Evolutionary conservation across 2,888 invertebrate genomes (phyloP).

Genomic region (Drosophila cyrtoloma): DNA sequence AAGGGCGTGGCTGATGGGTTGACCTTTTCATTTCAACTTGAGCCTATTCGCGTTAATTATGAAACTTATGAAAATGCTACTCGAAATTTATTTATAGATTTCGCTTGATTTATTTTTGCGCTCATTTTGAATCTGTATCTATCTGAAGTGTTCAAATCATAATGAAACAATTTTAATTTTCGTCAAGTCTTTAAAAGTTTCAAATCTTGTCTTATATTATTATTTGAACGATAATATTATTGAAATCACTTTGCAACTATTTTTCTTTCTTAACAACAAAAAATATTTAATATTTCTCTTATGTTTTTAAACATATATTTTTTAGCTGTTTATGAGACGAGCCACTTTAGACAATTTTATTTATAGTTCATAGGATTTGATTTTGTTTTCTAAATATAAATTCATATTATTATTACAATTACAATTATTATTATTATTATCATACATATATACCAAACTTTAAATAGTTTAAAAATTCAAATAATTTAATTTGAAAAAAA

Average conservation of each 20-base stretch:
- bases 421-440: too few species aligned
- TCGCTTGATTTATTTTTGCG: not conserved
- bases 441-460: too few species aligned
- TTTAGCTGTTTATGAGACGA: too few species aligned
- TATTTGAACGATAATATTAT: not conserved
- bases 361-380: too few species aligned
- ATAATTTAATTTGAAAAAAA: too few species aligned
- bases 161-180: not conserved
- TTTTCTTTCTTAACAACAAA: not conserved
- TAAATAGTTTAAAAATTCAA: too few species aligned
- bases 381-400: too few species aligned
- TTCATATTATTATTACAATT: too few species aligned
- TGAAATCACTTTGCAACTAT: not conserved
- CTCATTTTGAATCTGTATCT: not conserved
- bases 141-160: not conserved
- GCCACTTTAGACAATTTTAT: too few species aligned
- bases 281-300: not conserved
- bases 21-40: slow-evolving; percentile 1
- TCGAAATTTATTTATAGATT: slow-evolving; percentile 2
- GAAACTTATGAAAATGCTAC: not conserved
- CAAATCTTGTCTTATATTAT: not conserved
- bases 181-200: not conserved
- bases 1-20: not conserved
- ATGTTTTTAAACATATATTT: not conserved
- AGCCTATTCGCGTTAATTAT: not conserved